Conservation (phyloP, 1,140 invertebrate genomes). For the fruit fly (Drosophila melanogaster) region Release_6_plus_ISO1_MT NC_004354.4:18898001-18898500, state of each 20-base stretch:
- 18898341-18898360: conserved; percentile 64
- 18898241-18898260: conserved; percentile 63
- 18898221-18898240: conserved; percentile 51
- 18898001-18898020: no score
- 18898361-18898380: conserved; percentile 70
- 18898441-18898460: conserved; percentile 69
- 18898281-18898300: conserved; percentile 54
- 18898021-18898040: no score
- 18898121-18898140: no score
- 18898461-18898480: conserved; percentile 48
- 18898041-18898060: no score
- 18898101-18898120: no score
- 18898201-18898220: conserved; percentile 52
- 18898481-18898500: background rate
- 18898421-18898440: conserved; percentile 39
- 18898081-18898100: no score
- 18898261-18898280: conserved; percentile 21
- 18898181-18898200: conserved; percentile 60
- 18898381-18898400: conserved; percentile 34
- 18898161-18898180: background rate
- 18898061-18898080: no score
- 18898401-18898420: conserved; percentile 5
- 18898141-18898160: no score
- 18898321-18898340: background rate
- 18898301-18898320: conserved; percentile 63